phyloP scores from a whole-genome alignment of 2,888 invertebrate genomes.

The Sphaeridia pumilis region DNA sequence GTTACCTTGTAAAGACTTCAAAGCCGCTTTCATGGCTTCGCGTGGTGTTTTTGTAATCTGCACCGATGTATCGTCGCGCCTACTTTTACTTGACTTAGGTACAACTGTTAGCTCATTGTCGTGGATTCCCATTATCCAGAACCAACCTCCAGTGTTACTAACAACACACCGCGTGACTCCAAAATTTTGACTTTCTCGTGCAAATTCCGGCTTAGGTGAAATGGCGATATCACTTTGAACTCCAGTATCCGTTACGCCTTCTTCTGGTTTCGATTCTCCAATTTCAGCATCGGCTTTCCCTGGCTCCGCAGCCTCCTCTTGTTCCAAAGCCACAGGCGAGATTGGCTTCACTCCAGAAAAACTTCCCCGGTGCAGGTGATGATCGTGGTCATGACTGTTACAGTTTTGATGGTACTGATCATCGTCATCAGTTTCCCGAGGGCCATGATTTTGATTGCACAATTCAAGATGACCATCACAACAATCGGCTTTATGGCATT shows the following conservation, averaged over 20 bases:
- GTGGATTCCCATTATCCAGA: slow-evolving; percentile 68
- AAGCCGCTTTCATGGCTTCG: slow-evolving; percentile 29
- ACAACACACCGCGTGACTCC: slow-evolving; percentile 52
- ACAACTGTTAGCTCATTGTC: slow-evolving; percentile 47
- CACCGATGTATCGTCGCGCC: slow-evolving; percentile 44
- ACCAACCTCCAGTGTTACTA: slow-evolving; percentile 65
- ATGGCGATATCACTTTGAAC: neutral
- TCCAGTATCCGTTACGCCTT: neutral
- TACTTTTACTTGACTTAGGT: slow-evolving; percentile 5
- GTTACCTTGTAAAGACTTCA: slow-evolving; percentile 28
- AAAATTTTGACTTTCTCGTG: slow-evolving; percentile 50
- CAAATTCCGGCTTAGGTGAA: slow-evolving; percentile 40
- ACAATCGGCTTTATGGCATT: slow-evolving; percentile 35
- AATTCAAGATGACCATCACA: slow-evolving; percentile 34
- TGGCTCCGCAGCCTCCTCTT: neutral
- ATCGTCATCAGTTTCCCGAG: slow-evolving; percentile 9
- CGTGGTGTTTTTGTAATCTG: slow-evolving; percentile 37
- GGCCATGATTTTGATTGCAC: slow-evolving; percentile 17
- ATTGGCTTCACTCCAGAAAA: neutral
- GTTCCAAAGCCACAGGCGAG: neutral
- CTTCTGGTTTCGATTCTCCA: neutral
- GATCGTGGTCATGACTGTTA: neutral
- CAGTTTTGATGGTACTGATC: slow-evolving; percentile 2
- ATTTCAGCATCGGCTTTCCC: neutral
- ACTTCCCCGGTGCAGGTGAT: neutral